phyloP scores from a whole-genome alignment of 2,888 invertebrate species.

The Mythimna pallens region DNA sequence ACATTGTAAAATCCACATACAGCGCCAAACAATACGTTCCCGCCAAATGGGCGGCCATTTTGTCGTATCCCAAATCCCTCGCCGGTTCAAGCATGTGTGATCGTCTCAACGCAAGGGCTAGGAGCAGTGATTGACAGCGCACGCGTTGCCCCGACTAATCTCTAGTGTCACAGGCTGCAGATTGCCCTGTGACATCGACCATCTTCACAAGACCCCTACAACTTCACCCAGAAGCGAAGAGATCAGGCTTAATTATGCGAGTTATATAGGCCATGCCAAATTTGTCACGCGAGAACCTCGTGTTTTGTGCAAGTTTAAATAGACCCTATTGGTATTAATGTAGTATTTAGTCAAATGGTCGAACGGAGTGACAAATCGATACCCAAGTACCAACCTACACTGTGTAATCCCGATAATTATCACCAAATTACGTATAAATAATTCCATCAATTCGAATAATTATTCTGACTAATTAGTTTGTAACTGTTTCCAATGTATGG shows the following conservation, averaged over 20 bases:
- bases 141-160: constrained; percentile 77
- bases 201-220: constrained; percentile 36
- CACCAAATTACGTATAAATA: constrained; percentile 36
- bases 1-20: constrained; percentile 6
- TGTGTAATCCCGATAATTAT: constrained; percentile 31
- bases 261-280: constrained; percentile 32
- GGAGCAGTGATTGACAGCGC: constrained; percentile 79
- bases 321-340: constrained; percentile 56
- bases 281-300: constrained; percentile 47
- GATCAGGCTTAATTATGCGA: constrained; percentile 9
- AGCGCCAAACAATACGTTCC: constrained; percentile 22
- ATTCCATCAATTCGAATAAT: constrained; percentile 38
- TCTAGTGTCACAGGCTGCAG: constrained; percentile 75
- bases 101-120: constrained; percentile 69
- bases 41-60: constrained; percentile 62
- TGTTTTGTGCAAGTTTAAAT: constrained; percentile 64
- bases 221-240: constrained; percentile 13
- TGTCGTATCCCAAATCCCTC: constrained; percentile 66
- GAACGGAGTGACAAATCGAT: constrained; percentile 21
- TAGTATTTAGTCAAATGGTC: constrained; percentile 6
- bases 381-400: constrained; percentile 3
- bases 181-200: constrained; percentile 63
- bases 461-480: constrained; percentile 27
- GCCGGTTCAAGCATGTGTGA: constrained; percentile 69
- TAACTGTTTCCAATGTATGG: constrained; percentile 10